These are phyloP conservation scores for Hydroisotoma schaefferi DNA, from an alignment of 2,888 invertebrate species.

Conservation along the genomic window DNA sequence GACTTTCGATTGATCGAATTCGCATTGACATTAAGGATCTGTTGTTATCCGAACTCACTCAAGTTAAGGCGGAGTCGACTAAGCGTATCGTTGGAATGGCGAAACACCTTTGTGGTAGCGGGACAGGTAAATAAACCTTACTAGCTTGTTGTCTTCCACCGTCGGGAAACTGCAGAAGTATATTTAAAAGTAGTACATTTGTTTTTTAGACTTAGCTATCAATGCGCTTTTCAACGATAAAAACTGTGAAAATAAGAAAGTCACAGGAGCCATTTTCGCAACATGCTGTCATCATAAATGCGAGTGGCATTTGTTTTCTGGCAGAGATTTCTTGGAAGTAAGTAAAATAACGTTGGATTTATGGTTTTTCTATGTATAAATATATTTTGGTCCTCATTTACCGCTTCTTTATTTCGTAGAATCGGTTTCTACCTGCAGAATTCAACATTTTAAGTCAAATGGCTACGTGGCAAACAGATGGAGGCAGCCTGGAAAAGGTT, in stretches of 20 bases:
- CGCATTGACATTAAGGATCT: slow-evolving; percentile 80
- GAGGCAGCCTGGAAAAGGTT: too few relatives aligned
- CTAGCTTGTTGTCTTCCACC: not conserved
- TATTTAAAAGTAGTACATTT: not conserved
- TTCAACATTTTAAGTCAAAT: slow-evolving; percentile 74
- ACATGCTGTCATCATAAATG: slow-evolving; percentile 88
- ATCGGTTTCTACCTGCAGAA: slow-evolving; percentile 53
- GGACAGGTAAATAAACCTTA: slow-evolving; percentile 64
- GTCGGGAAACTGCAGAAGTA: not conserved
- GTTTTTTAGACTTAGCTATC: slow-evolving; percentile 65
- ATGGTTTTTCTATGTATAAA: too few relatives aligned
- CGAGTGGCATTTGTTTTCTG: slow-evolving; percentile 7
- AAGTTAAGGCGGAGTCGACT: slow-evolving; percentile 52
- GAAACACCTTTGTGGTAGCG: slow-evolving; percentile 85
- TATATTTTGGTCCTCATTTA: not conserved
- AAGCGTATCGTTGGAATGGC: slow-evolving; percentile 65
- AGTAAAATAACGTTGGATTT: too few relatives aligned
- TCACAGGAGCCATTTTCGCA: slow-evolving; percentile 67
- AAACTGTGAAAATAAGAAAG: slow-evolving; percentile 50
- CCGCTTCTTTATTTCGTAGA: slow-evolving; percentile 2
- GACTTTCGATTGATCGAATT: slow-evolving; percentile 60
- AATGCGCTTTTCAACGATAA: slow-evolving; percentile 60
- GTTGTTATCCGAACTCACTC: slow-evolving; percentile 59
- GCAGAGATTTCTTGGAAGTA: not conserved
- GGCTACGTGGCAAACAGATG: slow-evolving; percentile 88